Percentiles rank a stretch among this genome's conserved stretches.
Conservation (phyloP, 1,140 invertebrate species). For the Lasioglossum albipes region DNA sequence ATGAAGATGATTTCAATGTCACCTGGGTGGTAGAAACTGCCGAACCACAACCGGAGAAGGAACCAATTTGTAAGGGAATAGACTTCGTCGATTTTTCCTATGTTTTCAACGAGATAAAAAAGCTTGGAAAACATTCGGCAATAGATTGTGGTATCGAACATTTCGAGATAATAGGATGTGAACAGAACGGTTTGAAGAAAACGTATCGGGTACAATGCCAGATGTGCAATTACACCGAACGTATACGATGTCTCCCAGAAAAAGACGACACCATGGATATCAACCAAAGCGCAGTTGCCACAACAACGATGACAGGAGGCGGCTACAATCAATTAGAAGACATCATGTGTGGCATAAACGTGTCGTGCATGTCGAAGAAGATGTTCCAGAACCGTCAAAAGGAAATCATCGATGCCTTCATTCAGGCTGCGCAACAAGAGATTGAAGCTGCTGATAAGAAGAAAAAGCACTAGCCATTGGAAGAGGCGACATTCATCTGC, state of each 20-base stretch:
- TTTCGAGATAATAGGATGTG: neutral
- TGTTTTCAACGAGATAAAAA: neutral
- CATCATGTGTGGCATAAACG: neutral
- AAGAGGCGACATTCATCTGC: too few species aligned
- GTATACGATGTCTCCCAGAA: neutral
- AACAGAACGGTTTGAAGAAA: neutral
- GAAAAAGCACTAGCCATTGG: neutral
- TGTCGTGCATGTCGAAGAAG: neutral
- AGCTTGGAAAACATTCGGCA: neutral
- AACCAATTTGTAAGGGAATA: too few species aligned
- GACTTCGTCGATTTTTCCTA: neutral
- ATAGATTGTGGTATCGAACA: neutral
- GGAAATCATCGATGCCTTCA: neutral
- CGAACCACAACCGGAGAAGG: neutral
- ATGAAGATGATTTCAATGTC: too few species aligned
- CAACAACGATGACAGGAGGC: neutral
- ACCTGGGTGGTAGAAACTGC: neutral
- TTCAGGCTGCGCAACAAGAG: neutral
- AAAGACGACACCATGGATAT: too few species aligned
- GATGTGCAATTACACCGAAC: neutral
- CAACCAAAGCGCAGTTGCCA: neutral
- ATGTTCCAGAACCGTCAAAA: neutral
- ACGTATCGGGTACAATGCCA: neutral
- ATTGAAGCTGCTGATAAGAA: neutral
- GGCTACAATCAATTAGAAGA: neutral